Evolutionary conservation across 1,140 invertebrate genomes (phyloP), one percentile per base, ranked within the genome.

Genomic region (Drosophila teissieri): DNA sequence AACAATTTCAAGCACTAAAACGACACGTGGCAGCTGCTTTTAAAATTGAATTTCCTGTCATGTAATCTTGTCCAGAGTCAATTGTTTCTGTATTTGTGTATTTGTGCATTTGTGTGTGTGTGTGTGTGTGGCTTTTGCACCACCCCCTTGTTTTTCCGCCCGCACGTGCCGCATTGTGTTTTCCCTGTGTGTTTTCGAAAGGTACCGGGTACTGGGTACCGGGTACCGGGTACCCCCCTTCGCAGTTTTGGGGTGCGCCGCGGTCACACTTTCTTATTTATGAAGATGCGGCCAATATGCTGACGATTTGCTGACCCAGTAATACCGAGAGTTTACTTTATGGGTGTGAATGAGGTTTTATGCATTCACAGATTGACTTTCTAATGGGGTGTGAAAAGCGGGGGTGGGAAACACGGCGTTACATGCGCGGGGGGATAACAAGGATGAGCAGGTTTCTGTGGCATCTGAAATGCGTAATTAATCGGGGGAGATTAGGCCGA

Each of bases 11-110:
- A 91, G 90, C 90, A 90, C 90, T 91, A 91, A 83, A 91, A 79
- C 58, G 90, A 91, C 90, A 91, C 90, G 90, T 91, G 90, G 90
- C 90, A 91, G 90, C 90, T 91, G 90, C 90, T 91, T 91, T 91
- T 91, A 91, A 91, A 91, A 91, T 91, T 91, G 90, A 91, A 91
- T 91, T 91, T 91, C 90, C 90, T 84, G 86, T 46, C 90, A 79
- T 91, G 90, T 91, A 91, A 91, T 91, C 90, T 80, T 90, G 88
- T 90, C 75, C 73, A 76, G 85, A 84, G 77, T 91, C 90, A 91
- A 91, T 91, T 91, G 90, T 90, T 91, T 91, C 65, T 86, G 58
- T 45, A 15, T 85, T 70, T 82, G 37, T 53, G 19, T 19, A 19
- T 19, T 19, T 19, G 19, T 19, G 19, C 19, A 19, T 19, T 19